These are phyloP conservation scores for Sinopyrophorus schimmeli DNA, from an alignment of 2,888 invertebrate genomes.

Conservation along the genomic window DNA sequence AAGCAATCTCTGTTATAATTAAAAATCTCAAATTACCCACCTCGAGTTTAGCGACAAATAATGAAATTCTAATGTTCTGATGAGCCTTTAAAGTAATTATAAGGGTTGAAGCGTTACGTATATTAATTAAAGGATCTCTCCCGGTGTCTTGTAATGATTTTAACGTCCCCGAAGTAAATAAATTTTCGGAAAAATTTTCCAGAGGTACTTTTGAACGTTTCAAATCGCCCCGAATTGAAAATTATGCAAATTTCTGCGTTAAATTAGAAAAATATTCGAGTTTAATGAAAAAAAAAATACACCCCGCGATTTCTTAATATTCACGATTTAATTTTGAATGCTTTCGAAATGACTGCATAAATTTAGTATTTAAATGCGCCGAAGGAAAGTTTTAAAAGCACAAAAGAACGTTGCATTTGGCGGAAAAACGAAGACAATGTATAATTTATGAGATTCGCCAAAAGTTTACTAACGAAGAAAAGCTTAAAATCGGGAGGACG, in stretches of 20 bases:
- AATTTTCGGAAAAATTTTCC: too few species aligned
- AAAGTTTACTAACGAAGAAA: constrained; percentile 10
- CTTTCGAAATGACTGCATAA: constrained; percentile 17
- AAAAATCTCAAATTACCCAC: background rate
- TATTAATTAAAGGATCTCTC: constrained; percentile 6
- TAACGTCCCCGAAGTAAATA: background rate
- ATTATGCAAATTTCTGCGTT: too few species aligned
- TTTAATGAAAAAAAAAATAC: too few species aligned
- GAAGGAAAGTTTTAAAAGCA: constrained; percentile 8
- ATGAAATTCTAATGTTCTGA: constrained; percentile 14
- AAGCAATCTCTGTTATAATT: background rate
- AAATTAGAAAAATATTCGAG: too few species aligned
- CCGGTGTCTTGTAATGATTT: constrained; percentile 4
- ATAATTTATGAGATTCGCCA: constrained; percentile 17
- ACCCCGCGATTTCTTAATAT: constrained; percentile 20
- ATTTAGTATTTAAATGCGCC: constrained; percentile 17
- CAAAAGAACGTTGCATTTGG: constrained; percentile 11
- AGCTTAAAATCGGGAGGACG: constrained; percentile 12
- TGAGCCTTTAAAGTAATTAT: constrained; percentile 8
- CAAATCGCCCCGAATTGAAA: too few species aligned
- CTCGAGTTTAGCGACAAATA: background rate
- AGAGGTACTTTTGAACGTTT: too few species aligned
- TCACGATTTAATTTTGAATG: constrained; percentile 16
- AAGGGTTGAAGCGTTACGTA: constrained; percentile 8
- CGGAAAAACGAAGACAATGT: constrained; percentile 18